Percentiles rank a stretch among this genome's conserved stretches.
Evolutionary conservation across 2,888 invertebrate species (phyloP).

Genomic region (Acleris sparsana): DNA sequence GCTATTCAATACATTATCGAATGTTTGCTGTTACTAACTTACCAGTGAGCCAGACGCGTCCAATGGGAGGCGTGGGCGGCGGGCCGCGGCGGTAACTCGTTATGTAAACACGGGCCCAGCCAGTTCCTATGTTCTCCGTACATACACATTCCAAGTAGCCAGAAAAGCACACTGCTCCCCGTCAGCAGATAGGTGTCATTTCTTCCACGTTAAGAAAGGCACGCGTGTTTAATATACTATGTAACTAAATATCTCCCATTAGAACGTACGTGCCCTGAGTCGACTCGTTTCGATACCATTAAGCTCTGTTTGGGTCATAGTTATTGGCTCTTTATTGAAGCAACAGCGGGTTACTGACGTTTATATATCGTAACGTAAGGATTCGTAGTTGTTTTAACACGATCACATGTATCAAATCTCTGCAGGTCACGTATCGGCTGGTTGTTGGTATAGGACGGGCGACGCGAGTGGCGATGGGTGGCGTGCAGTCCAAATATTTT

Average conservation of each 20-base stretch:
- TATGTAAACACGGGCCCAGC: slow-evolving; percentile 73
- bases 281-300: slow-evolving; percentile 19
- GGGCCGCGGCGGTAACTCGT: slow-evolving; percentile 70
- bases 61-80: slow-evolving; percentile 66
- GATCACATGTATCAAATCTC: slow-evolving; percentile 11
- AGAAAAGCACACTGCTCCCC: slow-evolving; percentile 52
- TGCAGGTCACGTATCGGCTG: slow-evolving; percentile 41
- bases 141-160: slow-evolving; percentile 64
- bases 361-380: slow-evolving; percentile 6
- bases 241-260: slow-evolving; percentile 33
- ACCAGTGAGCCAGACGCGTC: slow-evolving; percentile 52
- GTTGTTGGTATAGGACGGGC: slow-evolving; percentile 50
- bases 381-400: slow-evolving; percentile 21
- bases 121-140: slow-evolving; percentile 53
- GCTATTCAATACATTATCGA: slow-evolving; percentile 64
- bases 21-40: slow-evolving; percentile 66
- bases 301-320: slow-evolving; percentile 22
- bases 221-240: slow-evolving; percentile 24
- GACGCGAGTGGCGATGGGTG: slow-evolving; percentile 41
- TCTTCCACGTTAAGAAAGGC: slow-evolving; percentile 52
- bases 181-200: slow-evolving; percentile 59
- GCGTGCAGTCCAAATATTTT: slow-evolving; percentile 65
- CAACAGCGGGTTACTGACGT: slow-evolving; percentile 18
- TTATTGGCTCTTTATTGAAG: slow-evolving; percentile 26
- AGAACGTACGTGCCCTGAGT: slow-evolving; percentile 1